Conservation (phyloP, 2,888 invertebrate species). For the Himalopsyche japonica region DNA sequence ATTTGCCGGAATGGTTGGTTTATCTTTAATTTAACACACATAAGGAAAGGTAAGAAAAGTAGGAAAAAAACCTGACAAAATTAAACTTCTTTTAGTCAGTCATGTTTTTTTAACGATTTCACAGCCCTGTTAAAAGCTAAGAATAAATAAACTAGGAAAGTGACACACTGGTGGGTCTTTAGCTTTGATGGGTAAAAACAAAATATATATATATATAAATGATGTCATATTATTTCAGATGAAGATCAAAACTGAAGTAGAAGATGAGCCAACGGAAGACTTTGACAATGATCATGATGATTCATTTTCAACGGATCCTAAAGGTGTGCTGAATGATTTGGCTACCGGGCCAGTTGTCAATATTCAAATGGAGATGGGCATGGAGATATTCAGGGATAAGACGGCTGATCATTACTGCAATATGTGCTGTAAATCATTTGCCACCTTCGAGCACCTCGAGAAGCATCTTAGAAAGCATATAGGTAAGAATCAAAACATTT, state of each 20-base stretch:
- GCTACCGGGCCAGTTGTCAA: conserved; percentile 6
- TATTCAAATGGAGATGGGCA: conserved; percentile 6
- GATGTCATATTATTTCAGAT: conserved; percentile 34
- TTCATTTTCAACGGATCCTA: conserved; percentile 3
- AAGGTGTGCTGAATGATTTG: background rate
- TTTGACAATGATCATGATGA: background rate
- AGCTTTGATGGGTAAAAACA: too few species aligned
- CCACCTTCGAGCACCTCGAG: conserved; percentile 50
- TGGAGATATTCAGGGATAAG: conserved; percentile 2
- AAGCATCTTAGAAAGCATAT: conserved; percentile 49
- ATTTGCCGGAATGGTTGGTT: too few species aligned
- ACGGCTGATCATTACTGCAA: conserved; percentile 44
- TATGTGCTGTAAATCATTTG: conserved; percentile 49
- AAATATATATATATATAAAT: too few species aligned
- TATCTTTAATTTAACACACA: too few species aligned
- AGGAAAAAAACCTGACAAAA: too few species aligned
- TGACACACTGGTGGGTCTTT: too few species aligned
- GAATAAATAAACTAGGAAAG: too few species aligned
- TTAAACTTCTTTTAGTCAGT: too few species aligned
- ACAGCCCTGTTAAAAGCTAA: too few species aligned
- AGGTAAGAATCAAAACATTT: conserved; percentile 44
- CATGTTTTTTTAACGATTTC: too few species aligned
- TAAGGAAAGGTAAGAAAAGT: too few species aligned
- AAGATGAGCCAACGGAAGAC: background rate
- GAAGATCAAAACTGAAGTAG: conserved; percentile 33